phyloP scores from a whole-genome alignment of 30 jellyfish, hydroid and myxozoan species.

The Hydra vulgaris region DNA sequence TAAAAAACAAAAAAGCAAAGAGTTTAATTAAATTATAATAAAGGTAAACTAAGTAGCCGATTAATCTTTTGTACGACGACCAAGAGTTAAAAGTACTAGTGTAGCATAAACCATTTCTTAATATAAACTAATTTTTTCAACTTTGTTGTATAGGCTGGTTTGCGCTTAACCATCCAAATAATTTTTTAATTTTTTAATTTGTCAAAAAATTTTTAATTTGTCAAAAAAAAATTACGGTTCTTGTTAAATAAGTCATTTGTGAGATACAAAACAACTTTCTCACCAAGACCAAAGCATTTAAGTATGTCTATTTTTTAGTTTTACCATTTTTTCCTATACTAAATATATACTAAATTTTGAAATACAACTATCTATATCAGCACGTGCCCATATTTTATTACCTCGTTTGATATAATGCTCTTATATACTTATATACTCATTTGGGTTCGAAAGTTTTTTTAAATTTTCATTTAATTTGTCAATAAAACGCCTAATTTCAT shows the following conservation, averaged over 20 bases:
- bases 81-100: constrained; percentile 46
- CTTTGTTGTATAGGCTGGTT: too few species aligned
- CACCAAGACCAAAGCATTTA: constrained; percentile 49
- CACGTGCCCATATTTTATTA: too few species aligned
- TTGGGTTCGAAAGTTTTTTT: constrained; percentile 32
- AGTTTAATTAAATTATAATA: constrained; percentile 29
- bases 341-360: constrained; percentile 51
- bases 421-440: constrained; percentile 24
- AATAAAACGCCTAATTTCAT: constrained; percentile 44
- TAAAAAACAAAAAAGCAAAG: constrained; percentile 39
- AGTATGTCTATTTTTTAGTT: constrained; percentile 35
- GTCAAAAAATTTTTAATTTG: constrained; percentile 39
- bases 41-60: constrained; percentile 29
- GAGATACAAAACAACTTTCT: constrained; percentile 11
- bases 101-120: constrained; percentile 41
- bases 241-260: too few species aligned
- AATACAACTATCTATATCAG: too few species aligned
- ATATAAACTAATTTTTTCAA: too few species aligned
- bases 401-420: too few species aligned
- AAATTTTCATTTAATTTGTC: constrained; percentile 36
- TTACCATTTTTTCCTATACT: constrained; percentile 39
- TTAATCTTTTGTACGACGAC: constrained; percentile 46
- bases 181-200: constrained; percentile 24
- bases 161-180: constrained; percentile 28
- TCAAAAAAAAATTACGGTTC: constrained; percentile 34